These are phyloP conservation scores for Agrotis ipsilon DNA, from an alignment of 2,888 invertebrate genomes.

Conservation along the genomic window DNA sequence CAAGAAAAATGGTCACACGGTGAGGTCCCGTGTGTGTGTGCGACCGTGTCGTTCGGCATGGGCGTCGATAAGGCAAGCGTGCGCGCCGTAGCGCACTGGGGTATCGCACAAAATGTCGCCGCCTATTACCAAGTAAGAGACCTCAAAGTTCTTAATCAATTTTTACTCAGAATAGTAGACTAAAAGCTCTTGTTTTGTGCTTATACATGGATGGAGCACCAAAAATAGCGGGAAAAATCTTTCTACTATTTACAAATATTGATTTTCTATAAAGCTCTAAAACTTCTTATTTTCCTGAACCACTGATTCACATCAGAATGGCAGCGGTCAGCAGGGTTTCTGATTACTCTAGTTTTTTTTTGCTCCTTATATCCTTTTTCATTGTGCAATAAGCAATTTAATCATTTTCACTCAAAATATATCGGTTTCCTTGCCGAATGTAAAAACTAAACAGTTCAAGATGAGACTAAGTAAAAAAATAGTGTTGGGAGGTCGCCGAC, in stretches of 20 bases:
- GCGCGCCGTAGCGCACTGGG: constrained; percentile 99
- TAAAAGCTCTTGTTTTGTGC: not conserved
- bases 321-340: too few relatives aligned
- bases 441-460: too few relatives aligned
- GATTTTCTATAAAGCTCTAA: not conserved
- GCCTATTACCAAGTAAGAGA: constrained; percentile 95
- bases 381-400: too few relatives aligned
- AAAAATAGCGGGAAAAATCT: not conserved
- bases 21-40: constrained; percentile 97
- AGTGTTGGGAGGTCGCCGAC: too few relatives aligned
- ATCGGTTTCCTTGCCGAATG: too few relatives aligned
- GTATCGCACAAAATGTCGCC: constrained; percentile 98
- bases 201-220: not conserved
- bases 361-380: too few relatives aligned
- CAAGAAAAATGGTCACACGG: constrained; percentile 98
- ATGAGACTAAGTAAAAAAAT: too few relatives aligned
- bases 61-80: constrained; percentile 99
- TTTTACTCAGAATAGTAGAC: not conserved
- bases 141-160: too few relatives aligned
- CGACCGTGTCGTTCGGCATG: constrained; percentile 99
- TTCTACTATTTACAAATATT: not conserved
- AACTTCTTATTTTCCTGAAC: not conserved
- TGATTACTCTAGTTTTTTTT: too few relatives aligned
- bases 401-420: too few relatives aligned
- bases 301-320: too few relatives aligned